Conservation (phyloP, 2,113 vertebrate genomes). For the Scalopus aquaticus region DNA sequence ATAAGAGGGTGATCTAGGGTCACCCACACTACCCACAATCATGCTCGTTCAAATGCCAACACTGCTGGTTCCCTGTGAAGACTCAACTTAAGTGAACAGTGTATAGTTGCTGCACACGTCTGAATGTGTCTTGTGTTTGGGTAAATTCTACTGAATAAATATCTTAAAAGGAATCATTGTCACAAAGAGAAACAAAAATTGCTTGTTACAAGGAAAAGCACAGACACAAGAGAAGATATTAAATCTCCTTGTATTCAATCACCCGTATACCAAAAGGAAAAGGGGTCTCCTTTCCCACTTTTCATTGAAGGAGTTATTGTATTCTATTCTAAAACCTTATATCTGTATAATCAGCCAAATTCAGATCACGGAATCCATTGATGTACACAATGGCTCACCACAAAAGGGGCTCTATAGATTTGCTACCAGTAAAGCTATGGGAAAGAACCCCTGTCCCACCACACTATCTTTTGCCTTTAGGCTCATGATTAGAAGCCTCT, state of each 20-base stretch:
- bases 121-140: conserved; percentile 66
- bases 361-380: background rate
- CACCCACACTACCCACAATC: background rate
- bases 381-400: background rate
- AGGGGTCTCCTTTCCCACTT: background rate
- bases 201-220: conserved; percentile 11
- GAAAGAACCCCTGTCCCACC: background rate
- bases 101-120: background rate
- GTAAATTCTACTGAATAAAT: background rate
- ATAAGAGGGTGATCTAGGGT: conserved; percentile 44
- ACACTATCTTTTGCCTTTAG: background rate
- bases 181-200: conserved; percentile 38
- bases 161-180: conserved; percentile 51
- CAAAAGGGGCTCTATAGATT: background rate
- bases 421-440: background rate
- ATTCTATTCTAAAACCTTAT: background rate
- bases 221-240: background rate
- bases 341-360: background rate
- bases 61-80: background rate
- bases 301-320: background rate
- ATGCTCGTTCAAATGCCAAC: background rate
- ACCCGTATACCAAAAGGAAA: background rate
- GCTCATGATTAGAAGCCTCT: background rate
- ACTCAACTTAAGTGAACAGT: background rate
- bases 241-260: background rate